A percentile compares a stretch with the other conserved stretches of the same genome.
These are phyloP conservation scores for Drosophila rhopaloa DNA, from an alignment of 1,140 invertebrate species.

Conservation along the genomic window DNA sequence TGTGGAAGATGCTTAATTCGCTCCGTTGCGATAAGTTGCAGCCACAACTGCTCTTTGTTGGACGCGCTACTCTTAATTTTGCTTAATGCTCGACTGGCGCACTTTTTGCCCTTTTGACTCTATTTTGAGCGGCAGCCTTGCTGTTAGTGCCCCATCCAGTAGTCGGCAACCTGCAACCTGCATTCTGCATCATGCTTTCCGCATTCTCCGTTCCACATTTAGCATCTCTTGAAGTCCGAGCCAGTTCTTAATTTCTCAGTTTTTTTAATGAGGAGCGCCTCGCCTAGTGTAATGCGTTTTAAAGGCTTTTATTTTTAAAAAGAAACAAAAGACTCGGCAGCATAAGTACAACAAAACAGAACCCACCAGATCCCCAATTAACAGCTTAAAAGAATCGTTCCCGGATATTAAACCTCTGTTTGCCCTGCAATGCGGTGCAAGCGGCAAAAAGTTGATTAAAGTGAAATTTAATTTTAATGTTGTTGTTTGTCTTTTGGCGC, in stretches of 20 bases:
- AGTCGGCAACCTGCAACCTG: neutral
- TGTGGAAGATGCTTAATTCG: conserved; percentile 19
- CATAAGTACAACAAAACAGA: conserved; percentile 1
- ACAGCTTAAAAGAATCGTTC: conserved; percentile 4
- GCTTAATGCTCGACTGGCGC: conserved; percentile 43
- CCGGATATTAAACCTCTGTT: conserved; percentile 3
- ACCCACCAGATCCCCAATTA: conserved; percentile 12
- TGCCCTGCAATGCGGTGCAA: neutral
- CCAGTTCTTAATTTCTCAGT: conserved; percentile 4
- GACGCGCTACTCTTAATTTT: conserved; percentile 38
- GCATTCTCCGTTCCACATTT: neutral
- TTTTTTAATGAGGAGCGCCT: conserved; percentile 48
- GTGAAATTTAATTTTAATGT: conserved; percentile 20
- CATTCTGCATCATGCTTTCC: conserved; percentile 1
- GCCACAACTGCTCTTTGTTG: conserved; percentile 25
- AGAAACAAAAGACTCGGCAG: conserved; percentile 27
- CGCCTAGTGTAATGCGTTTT: conserved; percentile 25
- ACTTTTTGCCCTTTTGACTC: conserved; percentile 31
- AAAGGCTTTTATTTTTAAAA: conserved; percentile 52
- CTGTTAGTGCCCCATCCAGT: neutral
- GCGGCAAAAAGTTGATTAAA: conserved; percentile 19
- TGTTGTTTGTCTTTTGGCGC: conserved; percentile 5
- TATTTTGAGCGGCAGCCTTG: conserved; percentile 22
- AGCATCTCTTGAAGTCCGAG: neutral
- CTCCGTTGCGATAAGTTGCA: conserved; percentile 28